Percentiles rank a stretch among this genome's conserved stretches.
phyloP scores from a whole-genome alignment of 2,797 vertebrate species.

The Eulemur albifrons region DNA sequence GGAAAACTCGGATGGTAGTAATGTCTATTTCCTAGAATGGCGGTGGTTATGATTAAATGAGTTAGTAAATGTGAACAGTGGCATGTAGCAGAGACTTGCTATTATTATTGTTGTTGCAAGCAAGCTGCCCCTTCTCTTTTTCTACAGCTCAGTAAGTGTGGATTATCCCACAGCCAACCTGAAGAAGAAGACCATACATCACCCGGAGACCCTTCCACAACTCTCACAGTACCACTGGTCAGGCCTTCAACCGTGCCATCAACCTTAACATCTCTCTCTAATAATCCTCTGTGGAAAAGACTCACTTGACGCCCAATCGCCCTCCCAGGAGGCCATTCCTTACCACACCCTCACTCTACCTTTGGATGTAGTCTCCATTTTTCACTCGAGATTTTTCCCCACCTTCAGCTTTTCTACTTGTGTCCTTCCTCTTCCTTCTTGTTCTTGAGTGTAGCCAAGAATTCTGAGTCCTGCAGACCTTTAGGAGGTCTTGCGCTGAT shows the following conservation, averaged over 20 bases:
- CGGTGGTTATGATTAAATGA: not conserved
- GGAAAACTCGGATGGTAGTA: not conserved
- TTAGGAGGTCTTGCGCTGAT: not conserved
- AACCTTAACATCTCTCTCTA: not conserved
- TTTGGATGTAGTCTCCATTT: not conserved
- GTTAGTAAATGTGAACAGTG: not conserved
- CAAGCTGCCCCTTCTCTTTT: not conserved
- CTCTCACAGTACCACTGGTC: not conserved
- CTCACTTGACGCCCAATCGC: not conserved
- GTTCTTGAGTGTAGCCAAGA: not conserved
- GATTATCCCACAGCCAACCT: not conserved
- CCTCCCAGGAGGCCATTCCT: not conserved
- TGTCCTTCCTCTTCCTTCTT: not conserved
- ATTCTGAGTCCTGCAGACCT: not conserved
- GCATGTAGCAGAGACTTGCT: not conserved
- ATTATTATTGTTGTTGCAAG: not conserved
- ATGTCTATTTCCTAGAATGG: not conserved
- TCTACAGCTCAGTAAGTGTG: not conserved
- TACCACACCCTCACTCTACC: not conserved
- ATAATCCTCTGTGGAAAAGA: not conserved
- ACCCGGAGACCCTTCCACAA: not conserved
- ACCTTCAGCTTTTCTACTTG: not conserved
- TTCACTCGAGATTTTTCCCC: not conserved
- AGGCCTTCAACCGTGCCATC: no score
- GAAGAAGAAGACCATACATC: not conserved